Conservation (phyloP, 1,140 invertebrate species). For the Tetramorium alpestre region DNA sequence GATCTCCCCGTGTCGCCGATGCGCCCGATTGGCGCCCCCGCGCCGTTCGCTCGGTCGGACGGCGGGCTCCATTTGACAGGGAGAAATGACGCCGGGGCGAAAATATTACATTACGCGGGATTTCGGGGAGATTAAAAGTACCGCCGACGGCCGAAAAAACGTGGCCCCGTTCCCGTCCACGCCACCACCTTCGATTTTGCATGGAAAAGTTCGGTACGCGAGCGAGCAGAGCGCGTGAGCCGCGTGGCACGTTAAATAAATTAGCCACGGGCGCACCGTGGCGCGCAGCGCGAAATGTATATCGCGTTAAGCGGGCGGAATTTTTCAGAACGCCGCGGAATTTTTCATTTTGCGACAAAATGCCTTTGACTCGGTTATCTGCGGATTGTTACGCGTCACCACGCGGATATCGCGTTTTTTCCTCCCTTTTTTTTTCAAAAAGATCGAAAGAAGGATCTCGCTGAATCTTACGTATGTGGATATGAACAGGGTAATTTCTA, state of each 20-base stretch:
- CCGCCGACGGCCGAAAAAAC: conserved; percentile 17
- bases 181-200: conserved; percentile 41
- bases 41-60: background rate
- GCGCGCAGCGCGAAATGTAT: conserved; percentile 37
- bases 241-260: conserved; percentile 54
- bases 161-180: background rate
- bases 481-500: background rate
- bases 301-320: conserved; percentile 47
- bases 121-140: conserved; percentile 57
- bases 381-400: conserved; percentile 40
- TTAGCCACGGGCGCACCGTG: conserved; percentile 19
- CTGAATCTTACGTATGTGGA: background rate
- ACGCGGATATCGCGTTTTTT: background rate
- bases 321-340: conserved; percentile 52
- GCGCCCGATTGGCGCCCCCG: background rate
- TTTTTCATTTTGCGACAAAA: conserved; percentile 50
- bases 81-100: conserved; percentile 45
- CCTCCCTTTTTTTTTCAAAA: background rate
- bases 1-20: conserved; percentile 11
- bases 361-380: conserved; percentile 35
- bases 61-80: conserved; percentile 29
- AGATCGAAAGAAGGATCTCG: background rate
- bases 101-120: conserved; percentile 37
- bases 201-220: conserved; percentile 18
- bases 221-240: background rate